These are phyloP conservation scores for Anabas testudineus DNA, from an alignment of 2,797 vertebrate genomes.

Conservation along the genomic window DNA sequence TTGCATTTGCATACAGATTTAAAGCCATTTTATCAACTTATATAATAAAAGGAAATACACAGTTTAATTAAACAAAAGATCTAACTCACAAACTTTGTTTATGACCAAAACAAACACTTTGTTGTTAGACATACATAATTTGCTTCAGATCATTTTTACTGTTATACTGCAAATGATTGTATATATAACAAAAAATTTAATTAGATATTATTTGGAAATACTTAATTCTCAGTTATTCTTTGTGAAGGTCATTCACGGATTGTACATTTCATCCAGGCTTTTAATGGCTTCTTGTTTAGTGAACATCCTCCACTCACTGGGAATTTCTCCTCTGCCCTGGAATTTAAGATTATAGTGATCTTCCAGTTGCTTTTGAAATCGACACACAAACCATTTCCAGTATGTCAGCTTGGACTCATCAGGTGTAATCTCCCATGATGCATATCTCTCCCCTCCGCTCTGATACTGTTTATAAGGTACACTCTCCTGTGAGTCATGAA, in stretches of 20 bases:
- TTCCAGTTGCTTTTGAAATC: slow-evolving; percentile 64
- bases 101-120: no score
- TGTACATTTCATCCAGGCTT: slow-evolving; percentile 49
- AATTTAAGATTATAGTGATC: slow-evolving; percentile 19
- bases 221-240: no score
- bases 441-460: slow-evolving; percentile 40
- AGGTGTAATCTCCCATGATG: slow-evolving; percentile 63
- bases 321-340: slow-evolving; percentile 14
- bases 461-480: slow-evolving; percentile 53
- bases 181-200: no score
- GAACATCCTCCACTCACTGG: slow-evolving; percentile 26
- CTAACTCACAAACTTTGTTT: no score
- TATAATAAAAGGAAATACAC: no score
- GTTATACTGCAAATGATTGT: no score
- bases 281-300: slow-evolving; percentile 42
- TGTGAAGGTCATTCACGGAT: background rate
- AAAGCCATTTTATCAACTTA: no score
- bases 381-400: slow-evolving; percentile 75
- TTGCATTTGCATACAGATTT: no score
- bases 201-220: no score
- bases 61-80: no score
- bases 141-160: no score
- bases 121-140: no score
- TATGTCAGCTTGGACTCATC: slow-evolving; percentile 60
- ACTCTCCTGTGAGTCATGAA: accelerated